Evolutionary conservation across 2,797 vertebrate species (phyloP).

Genomic region (Rhyacichthys aspro): DNA sequence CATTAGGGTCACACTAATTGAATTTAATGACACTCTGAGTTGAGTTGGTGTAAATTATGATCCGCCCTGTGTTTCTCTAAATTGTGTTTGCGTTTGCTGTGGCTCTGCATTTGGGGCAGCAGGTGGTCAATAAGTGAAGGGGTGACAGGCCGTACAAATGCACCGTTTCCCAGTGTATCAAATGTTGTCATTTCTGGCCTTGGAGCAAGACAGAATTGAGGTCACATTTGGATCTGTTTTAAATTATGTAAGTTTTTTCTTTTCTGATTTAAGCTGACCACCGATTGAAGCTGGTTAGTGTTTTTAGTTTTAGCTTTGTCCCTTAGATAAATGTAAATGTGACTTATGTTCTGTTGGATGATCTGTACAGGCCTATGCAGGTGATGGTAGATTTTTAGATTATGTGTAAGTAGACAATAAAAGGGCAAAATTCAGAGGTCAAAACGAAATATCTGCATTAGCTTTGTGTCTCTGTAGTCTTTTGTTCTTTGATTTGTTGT

Average conservation of each 20-base stretch:
- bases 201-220: slow-evolving; percentile 40
- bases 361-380: too few species aligned
- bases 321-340: too few species aligned
- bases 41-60: slow-evolving; percentile 69
- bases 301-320: too few species aligned
- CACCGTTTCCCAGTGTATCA: slow-evolving; percentile 73
- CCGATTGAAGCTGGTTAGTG: too few species aligned
- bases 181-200: slow-evolving; percentile 61
- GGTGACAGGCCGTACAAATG: slow-evolving; percentile 39
- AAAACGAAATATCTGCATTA: not conserved
- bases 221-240: slow-evolving; percentile 29
- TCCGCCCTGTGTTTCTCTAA: slow-evolving; percentile 58
- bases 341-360: too few species aligned
- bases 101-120: slow-evolving; percentile 53
- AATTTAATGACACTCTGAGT: slow-evolving; percentile 66
- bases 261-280: too few species aligned
- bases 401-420: not conserved
- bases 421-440: not conserved
- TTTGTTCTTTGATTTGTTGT: not conserved
- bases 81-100: slow-evolving; percentile 61
- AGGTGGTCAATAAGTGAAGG: slow-evolving; percentile 68
- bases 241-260: not conserved
- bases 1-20: slow-evolving; percentile 72
- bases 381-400: too few species aligned
- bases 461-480: not conserved